Evolutionary conservation across 2,888 invertebrate species (phyloP).

Genomic region (Ormyrus labotus): DNA sequence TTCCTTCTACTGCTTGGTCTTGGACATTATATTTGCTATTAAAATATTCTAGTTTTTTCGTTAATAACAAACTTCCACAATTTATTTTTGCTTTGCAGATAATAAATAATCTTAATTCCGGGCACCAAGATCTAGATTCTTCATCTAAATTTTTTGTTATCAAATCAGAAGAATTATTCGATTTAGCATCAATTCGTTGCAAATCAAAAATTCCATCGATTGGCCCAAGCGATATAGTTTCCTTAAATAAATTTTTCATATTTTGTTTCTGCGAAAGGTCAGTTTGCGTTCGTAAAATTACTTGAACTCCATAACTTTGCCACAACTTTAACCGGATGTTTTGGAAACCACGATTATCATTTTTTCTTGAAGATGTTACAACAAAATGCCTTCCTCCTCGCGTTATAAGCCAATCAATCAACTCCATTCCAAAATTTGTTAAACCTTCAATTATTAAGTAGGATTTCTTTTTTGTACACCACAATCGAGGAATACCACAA

Average conservation of each 20-base stretch:
- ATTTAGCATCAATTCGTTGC: slow-evolving; percentile 19
- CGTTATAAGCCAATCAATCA: slow-evolving; percentile 56
- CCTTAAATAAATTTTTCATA: slow-evolving; percentile 52
- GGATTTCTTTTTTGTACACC: slow-evolving; percentile 75
- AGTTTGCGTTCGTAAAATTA: slow-evolving; percentile 44
- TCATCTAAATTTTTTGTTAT: slow-evolving; percentile 53
- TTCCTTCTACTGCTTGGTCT: slow-evolving; percentile 40
- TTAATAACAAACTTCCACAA: not conserved
- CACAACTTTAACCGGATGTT: slow-evolving; percentile 50
- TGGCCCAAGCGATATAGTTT: slow-evolving; percentile 46
- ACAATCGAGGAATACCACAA: slow-evolving; percentile 75
- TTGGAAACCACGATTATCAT: slow-evolving; percentile 32
- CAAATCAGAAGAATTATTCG: slow-evolving; percentile 2
- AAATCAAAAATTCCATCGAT: slow-evolving; percentile 58
- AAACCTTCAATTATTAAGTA: slow-evolving; percentile 86
- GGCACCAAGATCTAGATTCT: slow-evolving; percentile 47
- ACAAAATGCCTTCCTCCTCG: slow-evolving; percentile 58
- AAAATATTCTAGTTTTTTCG: not conserved
- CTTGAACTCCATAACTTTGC: slow-evolving; percentile 52
- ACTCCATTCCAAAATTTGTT: slow-evolving; percentile 77
- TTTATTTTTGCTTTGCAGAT: slow-evolving; percentile 46
- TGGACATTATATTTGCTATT: slow-evolving; percentile 19
- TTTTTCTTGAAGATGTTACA: slow-evolving; percentile 43
- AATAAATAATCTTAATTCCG: slow-evolving; percentile 50
- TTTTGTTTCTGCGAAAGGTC: slow-evolving; percentile 50